phyloP scores from a whole-genome alignment of 2,113 vertebrate genomes.

The Blennius ocellaris region DNA sequence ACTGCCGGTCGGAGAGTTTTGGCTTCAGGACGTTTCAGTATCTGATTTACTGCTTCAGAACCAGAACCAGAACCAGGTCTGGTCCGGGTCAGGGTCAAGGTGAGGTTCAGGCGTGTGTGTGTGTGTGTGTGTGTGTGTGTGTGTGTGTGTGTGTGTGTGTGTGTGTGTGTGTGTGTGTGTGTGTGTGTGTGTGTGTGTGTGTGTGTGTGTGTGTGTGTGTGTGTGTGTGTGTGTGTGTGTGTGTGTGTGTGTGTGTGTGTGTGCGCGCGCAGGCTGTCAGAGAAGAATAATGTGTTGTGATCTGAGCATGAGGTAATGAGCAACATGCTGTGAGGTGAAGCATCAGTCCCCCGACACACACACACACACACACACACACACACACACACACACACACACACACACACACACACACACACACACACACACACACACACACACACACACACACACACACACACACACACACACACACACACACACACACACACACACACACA shows the following conservation, averaged over 20 bases:
- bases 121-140: too few species aligned
- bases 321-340: conserved; percentile 75
- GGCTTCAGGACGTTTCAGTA: not conserved
- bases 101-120: not conserved
- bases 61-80: not conserved
- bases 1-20: not conserved
- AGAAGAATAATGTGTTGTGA: conserved; percentile 82
- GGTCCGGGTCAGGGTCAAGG: too few species aligned
- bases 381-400: too few species aligned
- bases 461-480: too few species aligned
- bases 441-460: too few species aligned
- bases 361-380: not conserved
- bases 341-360: conserved; percentile 72
- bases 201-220: conserved; percentile 36
- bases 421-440: too few species aligned
- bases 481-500: conserved; percentile 42
- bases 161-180: too few species aligned
- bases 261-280: conserved; percentile 76
- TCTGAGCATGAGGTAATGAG: conserved; percentile 85
- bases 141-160: too few species aligned
- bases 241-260: conserved; percentile 25
- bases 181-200: conserved; percentile 22
- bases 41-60: not conserved
- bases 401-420: conserved; percentile 56
- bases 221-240: conserved; percentile 34